Conservation (phyloP, 1,140 invertebrate species). For the Neodiprion virginianus region DNA sequence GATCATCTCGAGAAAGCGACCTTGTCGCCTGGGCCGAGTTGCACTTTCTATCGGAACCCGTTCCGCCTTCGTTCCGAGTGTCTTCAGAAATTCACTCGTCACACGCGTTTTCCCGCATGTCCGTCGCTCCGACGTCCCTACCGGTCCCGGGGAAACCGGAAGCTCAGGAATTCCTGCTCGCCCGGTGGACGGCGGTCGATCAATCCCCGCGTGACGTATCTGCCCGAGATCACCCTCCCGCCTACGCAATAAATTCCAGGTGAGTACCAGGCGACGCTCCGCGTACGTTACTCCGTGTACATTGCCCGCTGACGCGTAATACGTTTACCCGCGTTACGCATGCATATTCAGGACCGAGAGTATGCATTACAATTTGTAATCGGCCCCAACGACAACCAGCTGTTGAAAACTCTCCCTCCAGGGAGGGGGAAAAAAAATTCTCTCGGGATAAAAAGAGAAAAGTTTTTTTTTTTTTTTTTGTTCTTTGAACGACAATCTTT, state of each 20-base stretch:
- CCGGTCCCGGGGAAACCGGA: neutral
- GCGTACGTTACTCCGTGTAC: neutral
- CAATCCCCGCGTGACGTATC: neutral
- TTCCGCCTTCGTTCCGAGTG: neutral
- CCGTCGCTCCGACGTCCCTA: neutral
- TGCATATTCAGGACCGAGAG: neutral
- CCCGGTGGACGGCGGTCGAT: neutral
- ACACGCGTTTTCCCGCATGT: neutral
- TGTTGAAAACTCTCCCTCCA: too few species aligned
- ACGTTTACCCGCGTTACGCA: neutral
- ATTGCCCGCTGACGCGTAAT: neutral
- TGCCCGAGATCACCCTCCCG: neutral
- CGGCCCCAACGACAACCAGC: too few species aligned
- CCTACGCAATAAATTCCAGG: constrained; percentile 1
- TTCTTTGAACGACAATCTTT: too few species aligned
- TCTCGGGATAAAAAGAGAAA: too few species aligned
- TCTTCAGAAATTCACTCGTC: neutral
- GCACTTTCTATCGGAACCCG: constrained; percentile 14
- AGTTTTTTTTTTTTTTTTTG: too few species aligned
- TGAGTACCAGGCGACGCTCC: neutral
- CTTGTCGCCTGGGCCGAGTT: constrained; percentile 43
- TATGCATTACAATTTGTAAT: neutral
- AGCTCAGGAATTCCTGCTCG: too few species aligned
- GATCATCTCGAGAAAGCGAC: constrained; percentile 43
- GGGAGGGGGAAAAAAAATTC: too few species aligned